Conservation (phyloP, 2,113 vertebrate genomes). For the Ptilonorhynchus violaceus region DNA sequence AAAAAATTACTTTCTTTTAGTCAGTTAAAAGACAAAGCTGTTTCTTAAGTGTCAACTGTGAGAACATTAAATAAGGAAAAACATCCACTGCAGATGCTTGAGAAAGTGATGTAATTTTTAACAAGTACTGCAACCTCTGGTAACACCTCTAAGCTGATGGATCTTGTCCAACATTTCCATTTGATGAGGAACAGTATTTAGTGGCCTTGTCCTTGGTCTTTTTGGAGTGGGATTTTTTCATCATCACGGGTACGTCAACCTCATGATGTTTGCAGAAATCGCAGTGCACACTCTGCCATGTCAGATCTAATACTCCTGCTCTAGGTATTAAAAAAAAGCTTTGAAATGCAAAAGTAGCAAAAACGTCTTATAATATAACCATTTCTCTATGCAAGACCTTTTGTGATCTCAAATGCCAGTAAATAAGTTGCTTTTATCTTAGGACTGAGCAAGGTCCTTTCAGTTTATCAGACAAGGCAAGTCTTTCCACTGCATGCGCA, state of each 20-base stretch:
- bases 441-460: neutral
- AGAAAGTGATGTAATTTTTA: neutral
- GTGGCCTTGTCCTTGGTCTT: neutral
- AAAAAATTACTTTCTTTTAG: neutral
- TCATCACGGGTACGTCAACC: neutral
- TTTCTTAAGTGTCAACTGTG: neutral
- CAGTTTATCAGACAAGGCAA: neutral
- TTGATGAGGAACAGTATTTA: neutral
- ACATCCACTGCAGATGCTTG: neutral
- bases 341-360: neutral
- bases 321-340: neutral
- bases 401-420: neutral
- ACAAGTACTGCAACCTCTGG: neutral
- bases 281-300: neutral
- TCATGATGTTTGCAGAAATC: neutral
- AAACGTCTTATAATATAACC: neutral
- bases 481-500: neutral
- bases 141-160: neutral
- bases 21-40: neutral
- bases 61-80: neutral
- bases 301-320: neutral
- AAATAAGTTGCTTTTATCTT: neutral
- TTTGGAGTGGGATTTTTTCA: neutral
- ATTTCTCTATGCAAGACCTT: neutral
- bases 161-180: neutral